Conservation (phyloP, 2,113 vertebrate species). For the Dermatemys mawii region DNA sequence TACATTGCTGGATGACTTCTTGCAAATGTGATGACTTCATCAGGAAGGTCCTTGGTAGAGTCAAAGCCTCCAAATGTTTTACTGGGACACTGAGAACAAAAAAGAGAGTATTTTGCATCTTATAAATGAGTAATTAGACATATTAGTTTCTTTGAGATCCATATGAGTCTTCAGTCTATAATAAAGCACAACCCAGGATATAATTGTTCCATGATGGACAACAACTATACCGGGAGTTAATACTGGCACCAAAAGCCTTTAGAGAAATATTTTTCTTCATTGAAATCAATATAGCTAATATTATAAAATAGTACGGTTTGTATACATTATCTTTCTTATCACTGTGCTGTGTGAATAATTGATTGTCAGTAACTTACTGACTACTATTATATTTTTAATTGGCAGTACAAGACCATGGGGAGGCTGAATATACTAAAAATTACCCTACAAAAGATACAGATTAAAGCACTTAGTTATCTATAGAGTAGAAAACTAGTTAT, state of each 20-base stretch:
- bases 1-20: slow-evolving; percentile 98
- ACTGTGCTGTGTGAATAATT: neutral
- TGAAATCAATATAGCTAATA: neutral
- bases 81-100: slow-evolving; percentile 90
- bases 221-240: neutral
- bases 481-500: neutral
- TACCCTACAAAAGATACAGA: neutral
- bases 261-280: neutral
- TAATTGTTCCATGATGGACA: neutral
- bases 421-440: neutral
- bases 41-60: slow-evolving; percentile 96
- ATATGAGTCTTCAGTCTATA: neutral
- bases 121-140: neutral
- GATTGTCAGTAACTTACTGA: neutral
- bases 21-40: slow-evolving; percentile 97
- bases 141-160: neutral
- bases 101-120: neutral
- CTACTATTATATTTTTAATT: neutral
- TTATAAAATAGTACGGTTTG: neutral
- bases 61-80: slow-evolving; percentile 98
- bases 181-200: neutral
- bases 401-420: neutral
- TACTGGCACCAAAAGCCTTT: neutral
- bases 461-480: neutral
- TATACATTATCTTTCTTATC: neutral